phyloP scores from a whole-genome alignment of 2,113 vertebrate species.

The Pseudopipra pipra region DNA sequence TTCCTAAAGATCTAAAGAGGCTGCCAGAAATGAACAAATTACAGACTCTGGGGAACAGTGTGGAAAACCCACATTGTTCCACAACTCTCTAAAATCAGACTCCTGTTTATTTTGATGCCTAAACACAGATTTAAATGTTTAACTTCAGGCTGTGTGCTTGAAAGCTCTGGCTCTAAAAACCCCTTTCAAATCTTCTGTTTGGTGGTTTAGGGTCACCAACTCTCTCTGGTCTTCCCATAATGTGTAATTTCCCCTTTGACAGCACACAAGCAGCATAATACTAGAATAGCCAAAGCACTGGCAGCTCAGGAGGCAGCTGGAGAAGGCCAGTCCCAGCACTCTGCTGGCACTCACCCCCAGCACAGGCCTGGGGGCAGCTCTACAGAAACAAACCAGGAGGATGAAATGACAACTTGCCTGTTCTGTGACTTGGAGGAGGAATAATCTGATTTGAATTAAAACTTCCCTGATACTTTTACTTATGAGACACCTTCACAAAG shows the following conservation, averaged over 20 bases:
- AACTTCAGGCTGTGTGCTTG: neutral
- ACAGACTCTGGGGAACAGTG: neutral
- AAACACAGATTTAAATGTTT: neutral
- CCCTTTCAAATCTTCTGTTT: neutral
- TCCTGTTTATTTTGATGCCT: constrained; percentile 1
- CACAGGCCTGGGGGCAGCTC: neutral
- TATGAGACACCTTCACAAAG: neutral
- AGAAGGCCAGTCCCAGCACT: neutral
- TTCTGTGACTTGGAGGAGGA: neutral
- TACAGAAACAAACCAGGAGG: neutral
- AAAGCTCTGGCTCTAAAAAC: neutral
- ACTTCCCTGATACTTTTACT: neutral
- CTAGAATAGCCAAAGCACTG: accelerated
- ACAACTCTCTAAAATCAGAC: neutral
- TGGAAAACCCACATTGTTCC: neutral
- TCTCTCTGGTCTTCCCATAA: neutral
- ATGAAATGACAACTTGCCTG: neutral
- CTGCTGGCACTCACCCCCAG: neutral
- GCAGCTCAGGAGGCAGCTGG: neutral
- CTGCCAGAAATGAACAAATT: neutral
- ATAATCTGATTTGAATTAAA: neutral
- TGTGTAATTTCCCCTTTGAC: neutral
- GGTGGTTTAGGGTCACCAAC: neutral
- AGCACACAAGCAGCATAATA: neutral
- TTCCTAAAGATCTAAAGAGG: neutral